Evolutionary conservation across 2,888 invertebrate species (phyloP).

Genomic region (Sarcophaga subvicina): DNA sequence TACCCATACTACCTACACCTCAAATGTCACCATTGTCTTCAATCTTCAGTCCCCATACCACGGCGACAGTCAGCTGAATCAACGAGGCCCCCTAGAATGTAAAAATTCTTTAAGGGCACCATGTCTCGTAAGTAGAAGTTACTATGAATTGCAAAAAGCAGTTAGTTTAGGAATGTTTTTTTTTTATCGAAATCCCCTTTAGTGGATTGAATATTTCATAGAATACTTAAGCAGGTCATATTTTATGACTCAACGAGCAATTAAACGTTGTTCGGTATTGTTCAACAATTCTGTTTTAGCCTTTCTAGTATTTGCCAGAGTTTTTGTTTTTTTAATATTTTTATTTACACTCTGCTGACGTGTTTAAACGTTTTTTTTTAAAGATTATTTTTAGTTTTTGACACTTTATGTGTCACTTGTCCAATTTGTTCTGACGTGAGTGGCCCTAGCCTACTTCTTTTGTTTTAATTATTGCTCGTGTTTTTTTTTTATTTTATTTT

Average conservation of each 20-base stretch:
- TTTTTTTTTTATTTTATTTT: not conserved
- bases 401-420: constrained; percentile 62
- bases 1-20: too few relatives aligned
- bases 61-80: too few relatives aligned
- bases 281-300: constrained; percentile 57
- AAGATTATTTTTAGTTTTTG: constrained; percentile 38
- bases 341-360: constrained; percentile 56
- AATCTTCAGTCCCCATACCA: too few relatives aligned
- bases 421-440: constrained; percentile 14
- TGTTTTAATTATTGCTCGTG: constrained; percentile 20
- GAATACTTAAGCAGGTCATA: not conserved
- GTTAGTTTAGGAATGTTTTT: too few relatives aligned
- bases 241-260: constrained; percentile 68
- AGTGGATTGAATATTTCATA: too few relatives aligned
- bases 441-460: constrained; percentile 5
- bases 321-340: constrained; percentile 36
- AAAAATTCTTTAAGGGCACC: too few relatives aligned
- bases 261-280: constrained; percentile 49
- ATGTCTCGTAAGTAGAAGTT: too few relatives aligned
- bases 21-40: too few relatives aligned
- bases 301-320: constrained; percentile 33
- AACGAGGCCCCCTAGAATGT: too few relatives aligned
- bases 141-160: too few relatives aligned
- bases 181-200: too few relatives aligned
- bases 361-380: constrained; percentile 25